Evolutionary conservation across 2,888 invertebrate genomes (phyloP), one percentile per base, ranked within the genome.

Genomic region (Fragum sueziense): DNA sequence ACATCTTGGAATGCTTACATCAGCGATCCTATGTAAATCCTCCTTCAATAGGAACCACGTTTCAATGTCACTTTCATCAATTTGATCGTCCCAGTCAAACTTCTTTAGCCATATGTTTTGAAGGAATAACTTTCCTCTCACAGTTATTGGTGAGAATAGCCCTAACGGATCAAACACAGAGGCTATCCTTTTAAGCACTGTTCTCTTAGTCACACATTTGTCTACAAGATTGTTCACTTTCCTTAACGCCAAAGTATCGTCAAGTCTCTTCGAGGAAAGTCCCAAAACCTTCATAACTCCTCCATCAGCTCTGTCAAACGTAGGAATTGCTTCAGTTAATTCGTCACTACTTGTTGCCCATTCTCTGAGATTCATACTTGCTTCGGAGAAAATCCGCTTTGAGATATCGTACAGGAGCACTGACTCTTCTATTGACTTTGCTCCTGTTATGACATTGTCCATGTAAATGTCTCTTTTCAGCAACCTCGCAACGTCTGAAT

Each of bases 281-380:
- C 78, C 78, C 2, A 78, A 70, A 3, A 74, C 65, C 22, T 34
- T 57, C 7, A 62, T 54, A n/a, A 17, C 57, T 11, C 61, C 54
- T 47, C 6, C 20, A 7, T 20, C 17, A 2, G 33, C n/a, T 17
- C 22, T 62, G 14, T 74, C 79, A 22, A 41, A 51, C 17, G 20
- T 14, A 9, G 31, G 31, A 22, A 65, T 59, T 9, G 31, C n/a
- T 7, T 11, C 17, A 20, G 51, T 54, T 25, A 79, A 14, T 41
- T 31, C 57, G 2, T 37, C 9, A 29, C 33, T 33, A 37, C 76
- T 80, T 47, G 80, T 27, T 41, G 51, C 14, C 70, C 61, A 75
- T 25, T 70, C 75, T n/a, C 75, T 65, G 14, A 69, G n/a, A 31
- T 70, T 75, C 75, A 75, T 69, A 11, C 59, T 25, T 27, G 75